phyloP scores from a whole-genome alignment of 2,113 vertebrate species.

The Misgurnus mizolepis region DNA sequence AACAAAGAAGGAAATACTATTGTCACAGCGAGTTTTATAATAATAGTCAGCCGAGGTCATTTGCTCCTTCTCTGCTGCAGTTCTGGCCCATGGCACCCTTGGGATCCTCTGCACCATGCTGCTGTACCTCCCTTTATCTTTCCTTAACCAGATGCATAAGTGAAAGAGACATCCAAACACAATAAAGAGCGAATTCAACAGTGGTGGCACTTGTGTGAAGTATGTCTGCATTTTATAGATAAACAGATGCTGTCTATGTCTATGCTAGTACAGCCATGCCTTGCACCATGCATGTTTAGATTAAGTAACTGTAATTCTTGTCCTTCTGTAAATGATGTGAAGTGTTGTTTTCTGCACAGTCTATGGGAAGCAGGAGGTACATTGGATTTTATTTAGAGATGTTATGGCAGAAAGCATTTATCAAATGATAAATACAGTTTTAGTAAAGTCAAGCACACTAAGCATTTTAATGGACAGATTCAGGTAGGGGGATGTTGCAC shows the following conservation, averaged over 20 bases:
- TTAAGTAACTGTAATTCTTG: too few relatives aligned
- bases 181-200: background rate
- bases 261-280: too few relatives aligned
- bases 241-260: too few relatives aligned
- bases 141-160: background rate
- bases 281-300: too few relatives aligned
- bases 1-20: background rate
- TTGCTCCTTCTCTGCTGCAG: constrained; percentile 17
- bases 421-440: too few relatives aligned
- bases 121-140: constrained; percentile 11
- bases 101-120: constrained; percentile 34
- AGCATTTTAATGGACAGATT: background rate
- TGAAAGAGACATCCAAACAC: background rate
- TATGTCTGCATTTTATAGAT: background rate
- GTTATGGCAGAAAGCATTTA: too few relatives aligned
- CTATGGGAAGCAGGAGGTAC: too few relatives aligned
- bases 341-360: too few relatives aligned
- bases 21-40: too few relatives aligned
- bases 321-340: too few relatives aligned
- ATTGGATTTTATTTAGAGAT: too few relatives aligned
- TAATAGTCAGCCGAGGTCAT: background rate
- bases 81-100: constrained; percentile 22
- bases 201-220: background rate
- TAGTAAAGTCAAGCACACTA: too few relatives aligned
- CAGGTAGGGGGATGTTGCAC: background rate